Conservation (phyloP, 2,797 vertebrate genomes). For the Pseudochirops corinnae region DNA sequence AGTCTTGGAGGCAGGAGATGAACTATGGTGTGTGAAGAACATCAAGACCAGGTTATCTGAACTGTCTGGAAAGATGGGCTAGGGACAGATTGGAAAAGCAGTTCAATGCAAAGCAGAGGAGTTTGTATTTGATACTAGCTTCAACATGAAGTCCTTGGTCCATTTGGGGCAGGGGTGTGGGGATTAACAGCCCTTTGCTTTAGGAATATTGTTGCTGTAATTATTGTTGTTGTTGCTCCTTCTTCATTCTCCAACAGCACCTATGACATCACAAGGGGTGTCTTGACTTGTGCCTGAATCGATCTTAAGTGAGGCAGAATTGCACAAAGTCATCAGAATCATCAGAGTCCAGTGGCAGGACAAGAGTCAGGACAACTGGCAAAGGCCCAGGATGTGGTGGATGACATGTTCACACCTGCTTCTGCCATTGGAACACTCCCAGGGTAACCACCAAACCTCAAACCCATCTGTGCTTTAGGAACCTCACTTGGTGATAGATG, state of each 20-base stretch:
- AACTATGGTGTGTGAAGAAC: neutral
- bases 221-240: neutral
- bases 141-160: neutral
- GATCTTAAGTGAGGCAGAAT: too few species aligned
- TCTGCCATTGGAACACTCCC: neutral
- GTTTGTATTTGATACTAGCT: neutral
- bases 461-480: neutral
- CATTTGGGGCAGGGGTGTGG: neutral
- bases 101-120: neutral
- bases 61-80: neutral
- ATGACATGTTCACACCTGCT: neutral
- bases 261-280: neutral
- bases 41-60: neutral
- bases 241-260: neutral
- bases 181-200: neutral
- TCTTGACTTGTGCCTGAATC: neutral
- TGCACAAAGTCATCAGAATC: too few species aligned
- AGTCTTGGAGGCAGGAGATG: neutral
- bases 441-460: neutral
- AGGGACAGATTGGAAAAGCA: neutral
- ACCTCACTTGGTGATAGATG: neutral
- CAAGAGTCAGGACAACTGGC: too few species aligned
- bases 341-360: neutral
- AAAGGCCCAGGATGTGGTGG: too few species aligned
- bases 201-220: neutral